Conservation (phyloP, 2,797 vertebrate species). For the Acomys russatus region DNA sequence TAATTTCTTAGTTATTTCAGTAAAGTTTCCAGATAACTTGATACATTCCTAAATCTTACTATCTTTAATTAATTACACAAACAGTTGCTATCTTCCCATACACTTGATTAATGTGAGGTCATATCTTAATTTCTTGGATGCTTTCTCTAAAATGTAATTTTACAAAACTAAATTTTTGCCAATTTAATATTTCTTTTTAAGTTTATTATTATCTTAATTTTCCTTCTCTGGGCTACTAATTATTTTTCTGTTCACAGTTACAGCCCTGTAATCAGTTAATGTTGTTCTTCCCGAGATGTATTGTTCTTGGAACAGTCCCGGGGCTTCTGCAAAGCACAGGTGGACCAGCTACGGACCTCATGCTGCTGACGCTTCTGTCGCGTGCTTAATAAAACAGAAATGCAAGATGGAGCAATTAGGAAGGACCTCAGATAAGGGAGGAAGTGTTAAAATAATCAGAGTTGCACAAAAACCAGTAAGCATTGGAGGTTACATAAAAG, state of each 20-base stretch:
- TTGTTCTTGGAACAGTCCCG: slow-evolving; percentile 71
- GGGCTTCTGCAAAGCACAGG: slow-evolving; percentile 75
- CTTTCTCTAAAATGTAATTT: slow-evolving; percentile 58
- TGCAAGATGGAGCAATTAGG: slow-evolving; percentile 65
- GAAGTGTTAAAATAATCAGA: slow-evolving; percentile 42
- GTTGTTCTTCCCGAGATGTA: slow-evolving; percentile 61
- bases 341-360: slow-evolving; percentile 73
- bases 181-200: slow-evolving; percentile 58
- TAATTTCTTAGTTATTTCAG: slow-evolving; percentile 17
- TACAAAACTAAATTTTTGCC: slow-evolving; percentile 50
- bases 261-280: slow-evolving; percentile 66
- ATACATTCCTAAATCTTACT: slow-evolving; percentile 19
- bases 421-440: slow-evolving; percentile 53
- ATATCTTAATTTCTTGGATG: slow-evolving; percentile 47
- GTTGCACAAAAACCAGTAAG: slow-evolving; percentile 57
- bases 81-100: not conserved
- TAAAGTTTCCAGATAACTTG: slow-evolving; percentile 31
- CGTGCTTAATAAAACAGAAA: slow-evolving; percentile 68
- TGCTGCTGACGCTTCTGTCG: slow-evolving; percentile 80
- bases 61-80: slow-evolving; percentile 3
- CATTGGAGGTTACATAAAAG: slow-evolving; percentile 61
- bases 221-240: slow-evolving; percentile 44
- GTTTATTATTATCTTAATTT: slow-evolving; percentile 56
- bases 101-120: not conserved
- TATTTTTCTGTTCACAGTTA: slow-evolving; percentile 62